Evolutionary conservation across 1,140 invertebrate genomes (phyloP), one percentile per base, ranked within the genome.

Genomic region (Thrips palmi): DNA sequence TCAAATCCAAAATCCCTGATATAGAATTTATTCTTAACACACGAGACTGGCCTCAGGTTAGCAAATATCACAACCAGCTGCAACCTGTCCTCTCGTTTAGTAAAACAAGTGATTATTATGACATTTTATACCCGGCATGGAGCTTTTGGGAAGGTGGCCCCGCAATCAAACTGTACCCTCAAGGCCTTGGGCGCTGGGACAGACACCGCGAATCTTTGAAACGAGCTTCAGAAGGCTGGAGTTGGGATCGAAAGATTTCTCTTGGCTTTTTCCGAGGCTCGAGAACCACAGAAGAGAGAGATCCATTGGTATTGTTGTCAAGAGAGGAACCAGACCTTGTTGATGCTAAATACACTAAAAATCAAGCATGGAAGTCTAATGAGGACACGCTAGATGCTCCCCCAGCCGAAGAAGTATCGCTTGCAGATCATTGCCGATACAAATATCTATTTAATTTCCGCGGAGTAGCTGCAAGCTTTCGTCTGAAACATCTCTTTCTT

Each of bases 141-240:
- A 77, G 83, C 21, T 97, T 97, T 61, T 94, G 89, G 89, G 85
- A 88, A 62, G 91, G 92, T 30, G 92, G 92, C 2, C 92, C 92
- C 28, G 91, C 91, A 2, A 93, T 96, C 45, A 74, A 76, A 30
- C 58, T 93, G 5, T 92, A 94, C 63, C 91, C 92, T 0, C 78
- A 70, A 36, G 92, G 92, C 24, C 70, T 97, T 37, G 91, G 91
- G 1, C 61, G 85, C 32, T 97, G 92, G 92, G 87, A 94, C 59
- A 49, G 74, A 43, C 77, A 83, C 50, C 63, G 87, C 32, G 59
- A 71, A 40, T 70, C 72, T 22, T 64, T 96, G 31, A 63, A 71
- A 12, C 61, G 68, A 49, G 68, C 71, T 12, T 70, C 75, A 11
- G 55, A 74, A 39, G 60, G 72, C 22, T 71, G 63, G 58, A 68